These are phyloP conservation scores for Chironomus riparius DNA, from an alignment of 2,888 invertebrate species.

Conservation along the genomic window DNA sequence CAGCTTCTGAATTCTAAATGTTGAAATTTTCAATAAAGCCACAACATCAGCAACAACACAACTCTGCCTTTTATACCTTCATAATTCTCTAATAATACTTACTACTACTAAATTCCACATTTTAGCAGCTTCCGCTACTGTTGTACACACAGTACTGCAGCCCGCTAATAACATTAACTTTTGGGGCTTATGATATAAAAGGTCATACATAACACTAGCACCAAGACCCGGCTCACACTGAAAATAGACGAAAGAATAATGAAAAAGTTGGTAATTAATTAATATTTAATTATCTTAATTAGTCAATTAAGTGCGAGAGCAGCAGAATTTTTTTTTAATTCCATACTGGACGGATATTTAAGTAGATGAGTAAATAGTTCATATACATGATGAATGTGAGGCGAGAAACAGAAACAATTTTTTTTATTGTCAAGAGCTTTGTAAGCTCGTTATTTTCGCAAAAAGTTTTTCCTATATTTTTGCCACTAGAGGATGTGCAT, in stretches of 20 bases:
- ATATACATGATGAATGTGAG: not conserved
- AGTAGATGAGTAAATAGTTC: not conserved
- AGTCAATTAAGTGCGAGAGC: not conserved
- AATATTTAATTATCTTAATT: not conserved
- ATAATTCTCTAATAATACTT: constrained; percentile 42
- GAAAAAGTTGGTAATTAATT: constrained; percentile 9
- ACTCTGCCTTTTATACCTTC: too few species aligned
- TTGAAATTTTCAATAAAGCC: too few species aligned
- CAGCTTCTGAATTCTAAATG: too few species aligned
- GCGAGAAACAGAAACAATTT: too few species aligned
- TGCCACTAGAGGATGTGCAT: too few species aligned
- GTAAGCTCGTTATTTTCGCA: too few species aligned
- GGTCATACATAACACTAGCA: constrained; percentile 96
- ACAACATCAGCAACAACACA: not conserved
- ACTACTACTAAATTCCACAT: constrained; percentile 99
- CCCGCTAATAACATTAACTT: constrained; percentile 91
- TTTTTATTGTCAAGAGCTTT: too few species aligned
- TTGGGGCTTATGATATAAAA: constrained; percentile 90
- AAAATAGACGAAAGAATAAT: constrained; percentile 36
- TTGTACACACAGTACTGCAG: constrained; percentile 97
- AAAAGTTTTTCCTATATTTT: too few species aligned
- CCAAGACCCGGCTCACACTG: constrained; percentile 98
- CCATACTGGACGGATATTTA: not conserved
- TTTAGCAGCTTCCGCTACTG: constrained; percentile 97
- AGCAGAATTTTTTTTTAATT: not conserved